Evolutionary conservation across 2,888 invertebrate species (phyloP).

Genomic region (Scotopteryx bipunctaria): DNA sequence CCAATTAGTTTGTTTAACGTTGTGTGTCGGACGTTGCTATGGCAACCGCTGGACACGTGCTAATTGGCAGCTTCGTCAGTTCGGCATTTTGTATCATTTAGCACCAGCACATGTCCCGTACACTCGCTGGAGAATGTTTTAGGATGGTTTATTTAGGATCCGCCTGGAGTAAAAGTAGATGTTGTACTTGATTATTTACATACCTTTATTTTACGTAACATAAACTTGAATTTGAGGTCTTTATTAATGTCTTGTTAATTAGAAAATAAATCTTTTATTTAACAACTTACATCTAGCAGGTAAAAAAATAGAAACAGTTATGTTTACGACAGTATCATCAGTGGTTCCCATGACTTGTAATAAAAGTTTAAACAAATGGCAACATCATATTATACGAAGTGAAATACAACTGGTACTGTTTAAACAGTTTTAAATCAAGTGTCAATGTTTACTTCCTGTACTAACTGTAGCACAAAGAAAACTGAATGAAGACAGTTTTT

Average conservation of each 20-base stretch:
- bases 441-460: conserved; percentile 19
- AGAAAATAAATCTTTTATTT: no score
- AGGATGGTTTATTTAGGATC: background rate
- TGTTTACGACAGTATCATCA: conserved; percentile 42
- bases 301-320: conserved; percentile 25
- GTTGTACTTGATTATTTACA: no score
- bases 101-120: conserved; percentile 44
- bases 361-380: conserved; percentile 42
- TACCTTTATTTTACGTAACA: no score
- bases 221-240: no score
- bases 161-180: background rate
- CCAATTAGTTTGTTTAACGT: conserved; percentile 76
- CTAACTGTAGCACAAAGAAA: conserved; percentile 3
- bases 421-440: conserved; percentile 26
- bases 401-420: conserved; percentile 33
- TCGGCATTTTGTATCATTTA: conserved; percentile 66
- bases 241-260: no score
- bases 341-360: conserved; percentile 41
- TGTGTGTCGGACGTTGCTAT: conserved; percentile 60
- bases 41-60: conserved; percentile 61
- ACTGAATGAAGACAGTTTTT: background rate
- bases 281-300: no score
- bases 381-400: conserved; percentile 4
- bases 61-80: conserved; percentile 64
- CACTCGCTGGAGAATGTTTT: conserved; percentile 26